These are phyloP conservation scores for Bos indicus DNA, from an alignment of 2,113 vertebrate genomes.

Conservation along the genomic window DNA sequence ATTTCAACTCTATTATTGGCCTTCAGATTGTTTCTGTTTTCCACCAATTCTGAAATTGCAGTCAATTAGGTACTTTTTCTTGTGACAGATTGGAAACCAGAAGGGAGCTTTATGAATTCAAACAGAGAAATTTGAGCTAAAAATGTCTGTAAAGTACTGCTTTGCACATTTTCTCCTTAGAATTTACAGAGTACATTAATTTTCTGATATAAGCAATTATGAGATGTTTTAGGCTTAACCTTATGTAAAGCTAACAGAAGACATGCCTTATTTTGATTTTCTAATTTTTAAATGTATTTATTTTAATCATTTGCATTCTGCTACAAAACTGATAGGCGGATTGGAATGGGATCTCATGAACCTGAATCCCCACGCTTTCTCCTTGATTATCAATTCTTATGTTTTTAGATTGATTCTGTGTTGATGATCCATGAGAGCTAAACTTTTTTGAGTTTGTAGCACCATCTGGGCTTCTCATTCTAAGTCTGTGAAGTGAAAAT, in stretches of 20 bases:
- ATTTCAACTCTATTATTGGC: constrained; percentile 54
- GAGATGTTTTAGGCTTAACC: not conserved
- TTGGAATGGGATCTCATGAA: not conserved
- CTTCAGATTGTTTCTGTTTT: constrained; percentile 58
- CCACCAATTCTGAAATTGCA: constrained; percentile 52
- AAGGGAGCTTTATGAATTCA: constrained; percentile 63
- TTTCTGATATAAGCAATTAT: constrained; percentile 41
- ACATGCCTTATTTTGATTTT: not conserved
- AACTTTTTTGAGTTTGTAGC: constrained; percentile 13
- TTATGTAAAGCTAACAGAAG: constrained; percentile 30
- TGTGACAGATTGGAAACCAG: constrained; percentile 67
- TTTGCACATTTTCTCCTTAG: constrained; percentile 53
- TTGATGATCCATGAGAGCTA: constrained; percentile 11
- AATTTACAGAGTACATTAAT: constrained; percentile 50
- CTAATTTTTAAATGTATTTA: constrained; percentile 8
- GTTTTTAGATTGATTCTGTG: not conserved
- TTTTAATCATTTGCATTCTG: constrained; percentile 12
- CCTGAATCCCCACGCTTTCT: not conserved
- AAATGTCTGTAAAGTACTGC: constrained; percentile 50
- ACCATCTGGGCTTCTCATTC: constrained; percentile 17
- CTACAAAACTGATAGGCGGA: not conserved
- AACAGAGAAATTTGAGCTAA: constrained; percentile 61
- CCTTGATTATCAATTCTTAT: not conserved
- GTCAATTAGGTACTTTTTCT: constrained; percentile 54
- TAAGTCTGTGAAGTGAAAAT: not conserved